phyloP scores from a whole-genome alignment of 1,140 invertebrate genomes.

The Drosophila navojoa region DNA sequence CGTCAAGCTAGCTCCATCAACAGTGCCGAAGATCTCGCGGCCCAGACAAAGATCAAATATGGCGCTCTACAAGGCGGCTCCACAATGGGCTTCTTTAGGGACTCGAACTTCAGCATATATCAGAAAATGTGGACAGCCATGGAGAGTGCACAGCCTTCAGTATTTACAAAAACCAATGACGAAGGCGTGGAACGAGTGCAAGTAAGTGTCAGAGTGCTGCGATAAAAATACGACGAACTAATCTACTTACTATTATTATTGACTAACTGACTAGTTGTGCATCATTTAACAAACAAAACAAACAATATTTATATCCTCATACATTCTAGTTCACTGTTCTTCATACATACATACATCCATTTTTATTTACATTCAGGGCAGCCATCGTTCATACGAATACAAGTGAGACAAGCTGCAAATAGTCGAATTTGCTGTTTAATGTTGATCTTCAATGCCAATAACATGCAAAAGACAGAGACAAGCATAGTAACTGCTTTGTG shows the following conservation, averaged over 20 bases:
- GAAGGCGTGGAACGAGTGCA: conserved; percentile 93
- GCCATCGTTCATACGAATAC: not conserved
- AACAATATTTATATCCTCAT: not conserved
- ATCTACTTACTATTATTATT: too few relatives aligned
- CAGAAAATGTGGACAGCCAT: conserved; percentile 90
- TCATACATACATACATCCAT: not conserved
- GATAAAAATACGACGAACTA: too few relatives aligned
- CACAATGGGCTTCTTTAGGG: conserved; percentile 89
- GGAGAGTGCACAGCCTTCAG: conserved; percentile 88
- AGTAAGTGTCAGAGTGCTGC: not conserved
- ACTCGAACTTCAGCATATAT: conserved; percentile 80
- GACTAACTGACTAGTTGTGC: too few relatives aligned
- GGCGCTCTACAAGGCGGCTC: conserved; percentile 91
- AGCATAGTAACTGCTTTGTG: not conserved
- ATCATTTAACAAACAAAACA: not conserved
- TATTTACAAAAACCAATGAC: conserved; percentile 90
- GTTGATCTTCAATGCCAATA: not conserved
- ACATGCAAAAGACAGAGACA: not conserved
- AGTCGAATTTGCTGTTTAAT: too few relatives aligned
- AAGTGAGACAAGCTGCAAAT: not conserved
- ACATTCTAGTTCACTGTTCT: too few relatives aligned
- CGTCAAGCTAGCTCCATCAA: conserved; percentile 93
- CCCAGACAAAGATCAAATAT: conserved; percentile 95
- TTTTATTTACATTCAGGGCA: not conserved
- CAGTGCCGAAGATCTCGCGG: conserved; percentile 94